Conservation (phyloP, 2,113 vertebrate genomes). For the Lipophrys pholis region DNA sequence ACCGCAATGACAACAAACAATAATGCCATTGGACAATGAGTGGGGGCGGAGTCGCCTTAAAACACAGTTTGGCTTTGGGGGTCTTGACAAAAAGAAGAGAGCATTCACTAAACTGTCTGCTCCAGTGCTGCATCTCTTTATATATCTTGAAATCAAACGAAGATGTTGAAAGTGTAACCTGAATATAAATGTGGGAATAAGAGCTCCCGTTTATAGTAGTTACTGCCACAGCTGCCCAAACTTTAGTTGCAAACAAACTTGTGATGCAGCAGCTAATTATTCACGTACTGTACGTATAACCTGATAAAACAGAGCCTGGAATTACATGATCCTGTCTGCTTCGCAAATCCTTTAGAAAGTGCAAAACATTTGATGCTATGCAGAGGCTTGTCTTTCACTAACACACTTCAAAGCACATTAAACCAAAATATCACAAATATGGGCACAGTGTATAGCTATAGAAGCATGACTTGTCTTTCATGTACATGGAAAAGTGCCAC, state of each 20-base stretch:
- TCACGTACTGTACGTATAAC: conserved; percentile 26
- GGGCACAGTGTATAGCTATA: conserved; percentile 58
- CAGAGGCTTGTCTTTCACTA: conserved; percentile 58
- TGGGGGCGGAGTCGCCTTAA: conserved; percentile 25
- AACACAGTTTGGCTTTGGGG: conserved; percentile 32
- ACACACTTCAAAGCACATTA: conserved; percentile 69
- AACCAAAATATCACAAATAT: conserved; percentile 72
- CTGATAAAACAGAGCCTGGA: conserved; percentile 45
- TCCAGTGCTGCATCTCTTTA: conserved; percentile 7
- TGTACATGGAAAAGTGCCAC: conserved; percentile 76
- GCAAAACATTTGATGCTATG: conserved; percentile 61
- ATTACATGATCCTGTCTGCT: conserved; percentile 55
- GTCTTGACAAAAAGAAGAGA: conserved; percentile 21
- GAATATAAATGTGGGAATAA: conserved; percentile 5
- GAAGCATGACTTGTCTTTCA: conserved; percentile 66
- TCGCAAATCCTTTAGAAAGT: conserved; percentile 57
- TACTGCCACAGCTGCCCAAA: conserved; percentile 18
- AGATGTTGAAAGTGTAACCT: neutral
- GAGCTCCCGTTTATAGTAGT: neutral
- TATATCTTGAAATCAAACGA: conserved; percentile 30
- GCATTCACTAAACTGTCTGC: conserved; percentile 16
- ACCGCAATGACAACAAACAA: conserved; percentile 66
- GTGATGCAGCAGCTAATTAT: conserved; percentile 35
- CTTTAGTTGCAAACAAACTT: neutral
- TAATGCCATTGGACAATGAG: conserved; percentile 49